Evolutionary conservation across 2,888 invertebrate species (phyloP), one percentile per base, ranked within the genome.

Genomic region (Lycophotia porphyrea): DNA sequence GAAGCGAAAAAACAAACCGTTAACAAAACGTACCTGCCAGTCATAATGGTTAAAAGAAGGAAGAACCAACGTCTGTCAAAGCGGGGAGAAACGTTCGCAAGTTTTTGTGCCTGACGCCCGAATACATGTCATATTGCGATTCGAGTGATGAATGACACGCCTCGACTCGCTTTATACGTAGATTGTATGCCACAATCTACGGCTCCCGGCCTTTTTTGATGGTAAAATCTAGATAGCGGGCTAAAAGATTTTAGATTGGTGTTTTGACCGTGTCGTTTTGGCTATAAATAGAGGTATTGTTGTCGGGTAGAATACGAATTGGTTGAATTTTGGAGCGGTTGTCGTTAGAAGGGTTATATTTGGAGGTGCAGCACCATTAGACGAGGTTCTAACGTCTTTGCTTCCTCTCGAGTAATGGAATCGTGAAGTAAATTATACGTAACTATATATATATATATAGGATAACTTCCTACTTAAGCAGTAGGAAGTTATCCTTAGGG

Each of bases 231-330:
- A 83, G 84, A 84, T 84, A 70, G 76, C 70, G 31, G 5, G 58
- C 69, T 81, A 77, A 83, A 83, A 84, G 84, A 84, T 83, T 84
- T 77, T 77, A 77, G 78, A 84, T 81, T 81, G 71, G 78, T 77
- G 60, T 71, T 83, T 83, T 69, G 69, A 66, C 75, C 65, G 63
- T 61, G 75, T 64, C 66, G 64, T 80, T 71, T 39, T n/a, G 68
- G 44, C 44, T 63, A 63, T 63, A 76, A 83, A 80, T 83, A 80
- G 44, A 63, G 24, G 44, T 3, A 69, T 76, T 76, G 52, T 70
- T 74, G 39, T 44, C 64, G 58, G 7, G n/a, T 58, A 0, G 60
- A 76, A 81, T 76, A 67, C 42, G 5, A 81, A 76, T 68, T 2
- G 21, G 31, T 36, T 4, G 5, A 34, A n/a, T 63, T 73, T 80